Evolutionary conservation across 2,888 invertebrate genomes (phyloP).

Genomic region (Mimas tiliae): DNA sequence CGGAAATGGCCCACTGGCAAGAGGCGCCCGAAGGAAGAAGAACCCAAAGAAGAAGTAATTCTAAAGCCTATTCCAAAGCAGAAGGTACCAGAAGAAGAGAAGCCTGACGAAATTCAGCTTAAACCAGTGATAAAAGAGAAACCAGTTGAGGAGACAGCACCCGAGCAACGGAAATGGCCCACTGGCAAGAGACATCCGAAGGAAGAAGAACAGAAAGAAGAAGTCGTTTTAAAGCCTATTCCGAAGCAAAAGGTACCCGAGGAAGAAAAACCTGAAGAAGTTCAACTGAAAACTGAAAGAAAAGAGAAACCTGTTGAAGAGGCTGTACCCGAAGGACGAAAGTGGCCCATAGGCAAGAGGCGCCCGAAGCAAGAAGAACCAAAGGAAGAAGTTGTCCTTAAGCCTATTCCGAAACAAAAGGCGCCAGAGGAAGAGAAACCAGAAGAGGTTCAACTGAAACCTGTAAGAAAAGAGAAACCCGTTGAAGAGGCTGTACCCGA

Average conservation of each 20-base stretch:
- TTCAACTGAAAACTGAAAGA: constrained; percentile 6
- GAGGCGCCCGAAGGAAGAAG: constrained; percentile 46
- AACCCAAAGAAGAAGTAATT: constrained; percentile 53
- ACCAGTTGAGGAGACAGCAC: constrained; percentile 11
- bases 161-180: constrained; percentile 17
- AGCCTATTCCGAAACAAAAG: constrained; percentile 25
- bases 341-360: constrained; percentile 52
- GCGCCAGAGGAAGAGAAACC: constrained; percentile 43
- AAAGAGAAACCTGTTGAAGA: constrained; percentile 23
- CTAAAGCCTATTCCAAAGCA: constrained; percentile 62
- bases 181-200: constrained; percentile 3
- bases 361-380: constrained; percentile 35
- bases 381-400: constrained; percentile 64
- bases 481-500: constrained; percentile 48
- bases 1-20: constrained; percentile 49
- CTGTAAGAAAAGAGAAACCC: constrained; percentile 39
- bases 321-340: constrained; percentile 49
- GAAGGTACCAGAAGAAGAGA: constrained; percentile 37
- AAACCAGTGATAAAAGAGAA: constrained; percentile 48
- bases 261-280: constrained; percentile 33
- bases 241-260: constrained; percentile 28
- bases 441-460: constrained; percentile 46
- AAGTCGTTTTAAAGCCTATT: constrained; percentile 53
- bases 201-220: constrained; percentile 35
- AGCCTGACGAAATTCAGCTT: constrained; percentile 46